Evolutionary conservation across 2,888 invertebrate species (phyloP).

Genomic region (Nasonovia ribisnigri): DNA sequence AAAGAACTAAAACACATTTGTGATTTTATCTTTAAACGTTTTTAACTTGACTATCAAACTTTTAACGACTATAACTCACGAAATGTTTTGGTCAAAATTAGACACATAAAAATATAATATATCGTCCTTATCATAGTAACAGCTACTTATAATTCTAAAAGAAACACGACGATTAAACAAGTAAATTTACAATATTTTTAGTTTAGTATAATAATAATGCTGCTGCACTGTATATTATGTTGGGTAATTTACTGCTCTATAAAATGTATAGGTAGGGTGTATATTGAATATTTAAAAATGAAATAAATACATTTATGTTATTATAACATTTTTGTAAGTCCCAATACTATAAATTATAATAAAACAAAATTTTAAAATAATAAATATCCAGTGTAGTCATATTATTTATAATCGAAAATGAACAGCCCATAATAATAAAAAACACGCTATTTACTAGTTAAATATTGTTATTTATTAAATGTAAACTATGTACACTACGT

Average conservation of each 20-base stretch:
- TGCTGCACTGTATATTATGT: not conserved
- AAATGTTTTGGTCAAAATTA: conserved; percentile 16
- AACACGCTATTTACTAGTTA: not conserved
- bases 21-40: conserved; percentile 30
- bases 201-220: not conserved
- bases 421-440: not conserved
- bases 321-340: not conserved
- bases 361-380: not conserved
- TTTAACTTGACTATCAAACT: conserved; percentile 9
- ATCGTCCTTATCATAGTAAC: not conserved
- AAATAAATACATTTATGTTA: not conserved
- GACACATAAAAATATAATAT: not conserved
- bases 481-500: no score
- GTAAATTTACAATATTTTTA: not conserved
- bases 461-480: no score
- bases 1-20: not conserved
- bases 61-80: conserved; percentile 41
- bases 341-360: not conserved
- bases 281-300: not conserved
- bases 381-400: not conserved
- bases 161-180: not conserved
- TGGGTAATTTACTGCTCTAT: not conserved
- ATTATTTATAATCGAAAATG: not conserved
- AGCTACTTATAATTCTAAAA: conserved; percentile 14
- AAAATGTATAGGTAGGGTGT: not conserved